phyloP scores from a whole-genome alignment of 1,140 invertebrate species.

The Potamilus streckersoni region DNA sequence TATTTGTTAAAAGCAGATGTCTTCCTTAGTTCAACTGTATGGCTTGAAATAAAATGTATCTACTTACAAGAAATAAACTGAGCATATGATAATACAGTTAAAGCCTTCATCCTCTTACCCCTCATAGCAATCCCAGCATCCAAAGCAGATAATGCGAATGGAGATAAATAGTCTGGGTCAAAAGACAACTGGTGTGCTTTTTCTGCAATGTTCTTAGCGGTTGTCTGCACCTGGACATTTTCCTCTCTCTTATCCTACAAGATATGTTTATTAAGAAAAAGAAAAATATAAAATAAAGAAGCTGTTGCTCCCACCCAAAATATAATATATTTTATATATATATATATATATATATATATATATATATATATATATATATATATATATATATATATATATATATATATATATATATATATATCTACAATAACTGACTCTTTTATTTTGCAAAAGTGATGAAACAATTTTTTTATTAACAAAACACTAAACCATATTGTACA shows the following conservation, averaged over 20 bases:
- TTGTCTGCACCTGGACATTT: constrained; percentile 75
- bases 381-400: no score
- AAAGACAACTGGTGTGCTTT: constrained; percentile 93
- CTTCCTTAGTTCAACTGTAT: neutral
- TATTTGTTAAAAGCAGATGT: neutral
- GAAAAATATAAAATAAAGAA: no score
- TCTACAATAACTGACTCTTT: no score
- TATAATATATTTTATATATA: no score
- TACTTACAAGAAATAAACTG: neutral
- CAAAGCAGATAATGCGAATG: constrained; percentile 91
- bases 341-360: no score
- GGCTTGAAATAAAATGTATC: neutral
- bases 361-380: no score
- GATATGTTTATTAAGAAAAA: neutral
- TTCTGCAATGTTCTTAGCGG: constrained; percentile 93
- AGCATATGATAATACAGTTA: no score
- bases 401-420: no score
- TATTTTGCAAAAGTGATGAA: no score
- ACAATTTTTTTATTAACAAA: no score
- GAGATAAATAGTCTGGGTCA: constrained; percentile 94
- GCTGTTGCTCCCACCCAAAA: no score
- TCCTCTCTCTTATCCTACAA: constrained; percentile 64
- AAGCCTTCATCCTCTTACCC: constrained; percentile 73
- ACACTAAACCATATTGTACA: no score
- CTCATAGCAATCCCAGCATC: constrained; percentile 92